A percentile compares a stretch with the other conserved stretches of the same genome.
These are phyloP conservation scores for Ctenopoma kingsleyae DNA, from an alignment of 2,797 vertebrate species.

Conservation along the genomic window DNA sequence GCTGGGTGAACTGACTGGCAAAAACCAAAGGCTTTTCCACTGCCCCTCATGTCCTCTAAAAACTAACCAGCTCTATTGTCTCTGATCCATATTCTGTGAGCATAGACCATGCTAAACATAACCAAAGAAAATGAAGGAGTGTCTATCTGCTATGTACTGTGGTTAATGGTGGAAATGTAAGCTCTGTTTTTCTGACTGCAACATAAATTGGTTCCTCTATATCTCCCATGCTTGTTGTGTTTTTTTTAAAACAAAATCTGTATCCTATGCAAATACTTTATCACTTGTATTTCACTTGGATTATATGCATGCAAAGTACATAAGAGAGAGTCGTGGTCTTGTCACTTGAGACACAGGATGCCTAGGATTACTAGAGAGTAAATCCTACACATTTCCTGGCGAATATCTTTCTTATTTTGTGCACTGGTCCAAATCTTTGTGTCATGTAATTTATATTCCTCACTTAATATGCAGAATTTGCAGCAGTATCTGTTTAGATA, in stretches of 20 bases:
- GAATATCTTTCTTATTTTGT: constrained; percentile 5
- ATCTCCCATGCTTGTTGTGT: constrained; percentile 20
- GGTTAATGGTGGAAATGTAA: constrained; percentile 4
- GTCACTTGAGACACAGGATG: neutral
- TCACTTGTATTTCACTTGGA: neutral
- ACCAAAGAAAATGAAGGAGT: constrained; percentile 25
- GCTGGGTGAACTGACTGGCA: constrained; percentile 34
- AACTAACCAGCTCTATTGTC: constrained; percentile 32
- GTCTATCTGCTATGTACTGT: constrained; percentile 4
- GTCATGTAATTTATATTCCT: constrained; percentile 1
- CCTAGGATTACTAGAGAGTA: constrained; percentile 1
- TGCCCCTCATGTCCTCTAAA: constrained; percentile 49
- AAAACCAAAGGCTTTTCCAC: constrained; percentile 49
- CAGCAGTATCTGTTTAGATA: neutral
- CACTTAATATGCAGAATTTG: neutral
- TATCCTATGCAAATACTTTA: constrained; percentile 20
- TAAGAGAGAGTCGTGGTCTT: neutral
- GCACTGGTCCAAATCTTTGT: neutral
- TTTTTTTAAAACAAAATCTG: constrained; percentile 41
- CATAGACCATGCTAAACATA: constrained; percentile 15
- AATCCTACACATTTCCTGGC: neutral
- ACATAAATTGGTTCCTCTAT: constrained; percentile 50
- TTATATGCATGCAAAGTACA: constrained; percentile 1
- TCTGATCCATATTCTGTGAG: constrained; percentile 43
- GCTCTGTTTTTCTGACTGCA: constrained; percentile 7